These are phyloP conservation scores for Gasterosteus nipponicus DNA, from an alignment of 2,113 vertebrate genomes.

Conservation along the genomic window DNA sequence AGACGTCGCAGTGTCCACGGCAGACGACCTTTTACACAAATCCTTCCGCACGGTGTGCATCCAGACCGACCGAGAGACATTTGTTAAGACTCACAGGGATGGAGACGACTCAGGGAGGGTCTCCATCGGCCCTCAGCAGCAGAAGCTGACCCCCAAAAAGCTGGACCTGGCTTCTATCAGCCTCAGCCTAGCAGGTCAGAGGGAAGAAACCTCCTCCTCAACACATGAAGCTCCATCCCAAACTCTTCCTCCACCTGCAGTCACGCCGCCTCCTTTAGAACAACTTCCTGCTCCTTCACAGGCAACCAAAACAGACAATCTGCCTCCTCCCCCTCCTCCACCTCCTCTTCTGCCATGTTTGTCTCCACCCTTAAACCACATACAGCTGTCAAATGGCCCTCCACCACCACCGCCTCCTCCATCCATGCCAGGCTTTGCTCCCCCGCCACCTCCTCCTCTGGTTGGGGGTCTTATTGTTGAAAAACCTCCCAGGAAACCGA, in stretches of 20 bases:
- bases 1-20: constrained; percentile 87
- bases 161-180: constrained; percentile 85
- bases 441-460: constrained; percentile 68
- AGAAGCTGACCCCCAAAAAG: constrained; percentile 85
- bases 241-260: constrained; percentile 29
- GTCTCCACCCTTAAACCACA: constrained; percentile 6
- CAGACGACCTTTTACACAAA: constrained; percentile 81
- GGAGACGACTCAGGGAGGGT: constrained; percentile 73
- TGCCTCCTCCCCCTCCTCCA: constrained; percentile 36
- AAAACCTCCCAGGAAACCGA: constrained; percentile 85
- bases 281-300: constrained; percentile 48
- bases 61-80: constrained; percentile 92
- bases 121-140: constrained; percentile 71
- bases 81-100: constrained; percentile 84
- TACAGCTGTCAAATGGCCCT: constrained; percentile 19
- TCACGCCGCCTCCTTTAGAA: constrained; percentile 29
- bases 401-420: constrained; percentile 35
- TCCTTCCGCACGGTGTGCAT: constrained; percentile 88
- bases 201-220: constrained; percentile 66
- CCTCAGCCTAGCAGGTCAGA: constrained; percentile 75
- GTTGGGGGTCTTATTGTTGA: constrained; percentile 64
- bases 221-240: constrained; percentile 3
- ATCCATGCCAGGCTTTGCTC: constrained; percentile 26
- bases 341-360: constrained; percentile 33
- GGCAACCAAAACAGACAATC: constrained; percentile 15